These are phyloP conservation scores for Peromyscus attwateri DNA, from an alignment of 2,797 vertebrate genomes.

Conservation along the genomic window DNA sequence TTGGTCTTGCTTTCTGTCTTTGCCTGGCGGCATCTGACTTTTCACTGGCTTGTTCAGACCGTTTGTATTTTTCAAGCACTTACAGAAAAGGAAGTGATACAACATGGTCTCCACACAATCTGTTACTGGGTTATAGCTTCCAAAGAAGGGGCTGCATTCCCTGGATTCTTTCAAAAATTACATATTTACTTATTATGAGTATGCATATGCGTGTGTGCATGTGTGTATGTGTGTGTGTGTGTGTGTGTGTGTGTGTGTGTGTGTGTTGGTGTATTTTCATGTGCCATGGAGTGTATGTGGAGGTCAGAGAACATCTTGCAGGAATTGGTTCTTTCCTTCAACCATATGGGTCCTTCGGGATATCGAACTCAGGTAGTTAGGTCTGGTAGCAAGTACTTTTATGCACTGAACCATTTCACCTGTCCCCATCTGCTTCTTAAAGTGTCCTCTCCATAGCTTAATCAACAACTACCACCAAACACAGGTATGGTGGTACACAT, in stretches of 20 bases:
- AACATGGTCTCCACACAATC: not conserved
- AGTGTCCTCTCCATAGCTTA: not conserved
- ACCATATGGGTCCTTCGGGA: not conserved
- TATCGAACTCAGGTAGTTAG: not conserved
- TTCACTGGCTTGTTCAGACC: not conserved
- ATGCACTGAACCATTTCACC: not conserved
- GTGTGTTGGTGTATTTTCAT: not conserved
- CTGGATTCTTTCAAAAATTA: not conserved
- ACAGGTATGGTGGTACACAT: too few species aligned
- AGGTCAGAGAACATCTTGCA: not conserved
- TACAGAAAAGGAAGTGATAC: not conserved
- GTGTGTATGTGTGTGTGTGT: not conserved
- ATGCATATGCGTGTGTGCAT: too few species aligned
- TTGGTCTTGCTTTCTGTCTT: not conserved
- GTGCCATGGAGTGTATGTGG: not conserved
- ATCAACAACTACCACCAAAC: not conserved
- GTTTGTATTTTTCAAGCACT: constrained; percentile 6
- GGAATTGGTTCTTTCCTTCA: not conserved
- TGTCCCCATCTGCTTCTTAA: not conserved
- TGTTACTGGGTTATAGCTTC: not conserved
- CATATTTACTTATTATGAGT: not conserved
- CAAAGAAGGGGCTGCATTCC: not conserved
- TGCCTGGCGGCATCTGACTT: not conserved
- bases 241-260: not conserved
- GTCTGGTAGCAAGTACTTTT: not conserved